A percentile compares a stretch with the other conserved stretches of the same genome.
Conservation (phyloP, 2,113 vertebrate genomes). For the Machaerirhynchus nigripectus region DNA sequence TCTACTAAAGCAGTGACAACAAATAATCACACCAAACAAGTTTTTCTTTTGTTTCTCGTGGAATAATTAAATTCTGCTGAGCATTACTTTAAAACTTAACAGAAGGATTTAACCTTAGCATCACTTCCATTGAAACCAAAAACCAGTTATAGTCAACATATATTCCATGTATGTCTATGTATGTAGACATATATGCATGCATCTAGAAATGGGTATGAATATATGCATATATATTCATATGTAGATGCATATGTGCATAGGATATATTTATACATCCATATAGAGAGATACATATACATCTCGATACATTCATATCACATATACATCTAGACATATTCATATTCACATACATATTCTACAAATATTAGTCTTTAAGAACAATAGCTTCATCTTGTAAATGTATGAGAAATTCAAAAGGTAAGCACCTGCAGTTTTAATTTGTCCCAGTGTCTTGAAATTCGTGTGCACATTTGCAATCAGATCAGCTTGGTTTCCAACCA, state of each 20-base stretch:
- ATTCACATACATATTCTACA: background rate
- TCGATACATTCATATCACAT: background rate
- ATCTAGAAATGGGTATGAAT: background rate
- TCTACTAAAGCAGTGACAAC: background rate
- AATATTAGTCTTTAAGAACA: background rate
- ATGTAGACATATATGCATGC: too few relatives aligned
- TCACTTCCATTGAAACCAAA: background rate
- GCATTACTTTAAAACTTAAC: background rate
- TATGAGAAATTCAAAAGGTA: background rate
- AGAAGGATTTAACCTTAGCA: background rate
- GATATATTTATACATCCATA: background rate
- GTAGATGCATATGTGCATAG: background rate
- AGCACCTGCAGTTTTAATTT: background rate
- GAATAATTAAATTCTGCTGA: background rate
- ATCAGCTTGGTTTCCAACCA: background rate
- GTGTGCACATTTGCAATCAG: background rate
- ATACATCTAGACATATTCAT: background rate
- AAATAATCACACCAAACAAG: background rate
- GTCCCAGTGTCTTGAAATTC: background rate
- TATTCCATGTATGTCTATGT: background rate
- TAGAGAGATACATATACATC: background rate
- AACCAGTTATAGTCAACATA: background rate
- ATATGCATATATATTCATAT: too few relatives aligned
- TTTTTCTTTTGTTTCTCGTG: background rate
- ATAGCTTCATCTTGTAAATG: background rate